These are phyloP conservation scores for Hemitrygon akajei DNA, from an alignment of 2,797 vertebrate genomes.

Conservation along the genomic window DNA sequence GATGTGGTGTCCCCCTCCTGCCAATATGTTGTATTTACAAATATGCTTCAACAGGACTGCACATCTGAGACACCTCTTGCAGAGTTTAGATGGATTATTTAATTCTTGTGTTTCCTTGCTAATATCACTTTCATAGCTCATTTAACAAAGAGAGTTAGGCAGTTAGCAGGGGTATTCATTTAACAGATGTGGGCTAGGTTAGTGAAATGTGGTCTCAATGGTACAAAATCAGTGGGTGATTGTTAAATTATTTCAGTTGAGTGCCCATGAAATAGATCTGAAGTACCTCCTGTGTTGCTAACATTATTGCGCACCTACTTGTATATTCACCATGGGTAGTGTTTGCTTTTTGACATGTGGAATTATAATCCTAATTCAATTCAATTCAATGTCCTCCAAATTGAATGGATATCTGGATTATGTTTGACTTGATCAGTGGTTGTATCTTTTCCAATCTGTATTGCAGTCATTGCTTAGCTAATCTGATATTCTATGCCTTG, in stretches of 20 bases:
- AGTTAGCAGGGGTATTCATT: slow-evolving; percentile 35
- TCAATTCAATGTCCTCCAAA: not conserved
- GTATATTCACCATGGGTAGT: not conserved
- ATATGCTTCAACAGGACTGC: not conserved
- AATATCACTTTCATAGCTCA: slow-evolving; percentile 36
- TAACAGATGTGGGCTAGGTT: slow-evolving; percentile 26
- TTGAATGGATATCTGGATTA: not conserved
- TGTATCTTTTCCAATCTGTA: not conserved
- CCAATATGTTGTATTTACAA: not conserved
- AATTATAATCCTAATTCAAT: not conserved
- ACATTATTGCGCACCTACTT: not conserved
- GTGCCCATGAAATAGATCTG: slow-evolving; percentile 22
- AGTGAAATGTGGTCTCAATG: slow-evolving; percentile 33
- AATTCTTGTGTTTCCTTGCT: slow-evolving; percentile 25
- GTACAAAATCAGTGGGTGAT: slow-evolving; percentile 33
- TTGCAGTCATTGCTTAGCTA: not conserved
- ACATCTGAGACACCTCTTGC: not conserved
- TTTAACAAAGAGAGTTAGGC: slow-evolving; percentile 34
- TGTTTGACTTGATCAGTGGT: not conserved
- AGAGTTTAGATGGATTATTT: slow-evolving; percentile 31
- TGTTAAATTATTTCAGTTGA: slow-evolving; percentile 36
- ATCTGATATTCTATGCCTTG: not conserved
- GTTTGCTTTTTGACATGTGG: not conserved
- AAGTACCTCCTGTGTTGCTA: slow-evolving; percentile 26
- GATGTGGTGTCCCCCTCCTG: not conserved